Evolutionary conservation across 1,140 invertebrate genomes (phyloP), one percentile per base, ranked within the genome.

Genomic region (Bombus turneri): DNA sequence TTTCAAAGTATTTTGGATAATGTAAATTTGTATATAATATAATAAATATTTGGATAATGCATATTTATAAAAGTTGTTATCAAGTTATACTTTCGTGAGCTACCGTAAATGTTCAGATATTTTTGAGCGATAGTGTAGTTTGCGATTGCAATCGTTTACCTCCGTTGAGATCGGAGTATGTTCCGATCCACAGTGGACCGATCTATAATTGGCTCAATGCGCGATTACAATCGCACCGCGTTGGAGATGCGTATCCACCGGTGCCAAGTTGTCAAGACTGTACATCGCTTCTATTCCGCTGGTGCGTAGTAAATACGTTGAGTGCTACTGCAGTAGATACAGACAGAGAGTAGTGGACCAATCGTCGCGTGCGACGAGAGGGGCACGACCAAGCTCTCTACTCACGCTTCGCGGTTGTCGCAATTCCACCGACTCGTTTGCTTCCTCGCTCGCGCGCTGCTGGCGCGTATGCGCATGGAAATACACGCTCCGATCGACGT

Each of bases 331-430:
- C 31, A 78, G 66, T 73, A 76, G 68, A 39, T 62, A 53, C 25
- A 69, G 41, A 47, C 73, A 37, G 53, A 62, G 22, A 73, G 74
- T 47, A 75, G 73, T 86, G 86, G 88, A 91, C 92, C 92, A 93
- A 93, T 93, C 90, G 87, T 81, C 78, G 86, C 66, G 78, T 68
- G 80, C 87, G 81, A 91, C 91, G 87, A 83, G 79, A 91, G 92
- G 88, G 93, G 92, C 92, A 91, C 92, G 92, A 87, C 91, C 86
- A 77, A 57, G 81, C 71, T 83, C 86, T 86, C 75, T 88, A 69
- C 75, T 83, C 66, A 69, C 87, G 47, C 47, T 53, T 53, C 47
- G 47, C 47, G 47, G 47, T 53, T 18, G 81, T 90, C 88, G 88
- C 88, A 90, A 90, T 87, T 90, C 79, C 74, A 59, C n/a, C 71